Base-by-base conservation (phyloP, 53 echinoderm and acorn worm genomes). In the Holothuria leucospilota region DNA sequence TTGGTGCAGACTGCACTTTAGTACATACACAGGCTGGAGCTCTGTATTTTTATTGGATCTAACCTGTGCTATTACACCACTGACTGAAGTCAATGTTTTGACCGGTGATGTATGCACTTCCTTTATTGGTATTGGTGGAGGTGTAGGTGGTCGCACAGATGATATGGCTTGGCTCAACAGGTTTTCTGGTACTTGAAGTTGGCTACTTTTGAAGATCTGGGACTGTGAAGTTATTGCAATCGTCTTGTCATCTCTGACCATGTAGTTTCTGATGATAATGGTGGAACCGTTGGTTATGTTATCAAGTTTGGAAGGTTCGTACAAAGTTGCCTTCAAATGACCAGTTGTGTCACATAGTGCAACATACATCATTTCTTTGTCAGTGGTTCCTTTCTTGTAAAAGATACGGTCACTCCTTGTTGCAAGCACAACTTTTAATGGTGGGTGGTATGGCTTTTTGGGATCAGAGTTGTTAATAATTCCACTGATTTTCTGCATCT, bases 161-260 rank as follows among this genome's bases (percentile, higher is more conserved):
- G 52, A n/a, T 53, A 78, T 26, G 2, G 56, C 78, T 13, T 26
- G 52, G 52, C 9, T 28, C 25, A 78, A n/a, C n/a, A 53, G 58
- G 56, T 49, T 13, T 25, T 51, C 20, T 10, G 52, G 25, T 28
- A 78, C 78, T 78, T 78, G 51, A 51, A 78, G 52, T 26, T 51
- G 59, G 78, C 59, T 78, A n/a, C 24, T 78, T 78, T 58, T 78
- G 78, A 78, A 78, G 52, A 78, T 56, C 29, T 78, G 52, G 29
- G 53, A 53, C 13, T 58, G 53, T 23, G 78, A 78, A 24, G 59
- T 78, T 23, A 78, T 51, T 11, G 58, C 78, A 11, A 38, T 78
- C 16, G 78, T 78, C 58, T 25, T 56, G 58, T 78, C 77, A 53
- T n/a, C n/a, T 51, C 78, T 78, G n/a, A 52, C 59, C 23, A 52